These are phyloP conservation scores for Phaedon cochleariae DNA, from an alignment of 2,888 invertebrate genomes.

Conservation along the genomic window DNA sequence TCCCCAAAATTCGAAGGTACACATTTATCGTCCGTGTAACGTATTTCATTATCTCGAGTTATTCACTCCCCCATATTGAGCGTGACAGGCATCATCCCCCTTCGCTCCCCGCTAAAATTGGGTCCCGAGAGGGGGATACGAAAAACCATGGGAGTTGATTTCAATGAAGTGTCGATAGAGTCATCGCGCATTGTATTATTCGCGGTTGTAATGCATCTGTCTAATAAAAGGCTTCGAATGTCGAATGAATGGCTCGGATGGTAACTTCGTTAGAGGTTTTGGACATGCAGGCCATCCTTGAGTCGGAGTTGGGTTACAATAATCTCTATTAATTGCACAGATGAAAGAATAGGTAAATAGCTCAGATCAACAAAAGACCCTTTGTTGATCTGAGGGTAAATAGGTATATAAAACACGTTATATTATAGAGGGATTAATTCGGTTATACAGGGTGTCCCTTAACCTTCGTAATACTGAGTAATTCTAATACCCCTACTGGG, in stretches of 20 bases:
- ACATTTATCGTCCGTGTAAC: conserved; percentile 11
- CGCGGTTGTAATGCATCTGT: conserved; percentile 18
- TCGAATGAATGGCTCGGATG: neutral
- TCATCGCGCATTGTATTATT: conserved; percentile 1
- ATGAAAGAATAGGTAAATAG: no score
- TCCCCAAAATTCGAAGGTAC: conserved; percentile 10
- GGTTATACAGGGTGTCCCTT: no score
- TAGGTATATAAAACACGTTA: no score
- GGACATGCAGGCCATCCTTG: neutral
- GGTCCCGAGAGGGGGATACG: neutral
- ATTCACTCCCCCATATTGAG: conserved; percentile 15
- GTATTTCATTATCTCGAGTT: conserved; percentile 12
- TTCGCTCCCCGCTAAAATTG: neutral
- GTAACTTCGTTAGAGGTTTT: neutral
- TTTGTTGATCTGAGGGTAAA: no score
- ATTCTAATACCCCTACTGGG: no score
- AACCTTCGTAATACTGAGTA: no score
- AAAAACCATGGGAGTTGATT: conserved; percentile 18
- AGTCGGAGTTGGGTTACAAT: neutral
- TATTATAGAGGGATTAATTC: no score
- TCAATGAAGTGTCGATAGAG: conserved; percentile 17
- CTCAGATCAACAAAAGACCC: no score
- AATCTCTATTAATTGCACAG: neutral
- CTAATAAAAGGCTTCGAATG: conserved; percentile 11
- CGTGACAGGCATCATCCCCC: conserved; percentile 11